These are phyloP conservation scores for Apolygus lucorum DNA, from an alignment of 1,140 invertebrate species.

Conservation along the genomic window DNA sequence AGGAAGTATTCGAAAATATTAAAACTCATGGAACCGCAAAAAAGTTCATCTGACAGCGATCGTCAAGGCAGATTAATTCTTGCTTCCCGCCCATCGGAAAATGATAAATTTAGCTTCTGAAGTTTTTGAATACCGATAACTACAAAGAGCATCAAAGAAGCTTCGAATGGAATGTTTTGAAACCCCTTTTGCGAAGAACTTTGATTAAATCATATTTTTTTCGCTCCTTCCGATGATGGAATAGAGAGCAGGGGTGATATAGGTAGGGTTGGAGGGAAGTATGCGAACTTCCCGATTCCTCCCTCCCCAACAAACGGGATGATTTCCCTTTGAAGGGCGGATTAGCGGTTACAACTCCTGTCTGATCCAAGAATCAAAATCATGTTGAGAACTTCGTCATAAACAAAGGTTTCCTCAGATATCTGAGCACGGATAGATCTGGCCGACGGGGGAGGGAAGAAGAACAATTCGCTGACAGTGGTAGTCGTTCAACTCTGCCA, in stretches of 20 bases:
- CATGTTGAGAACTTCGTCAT: too few relatives aligned
- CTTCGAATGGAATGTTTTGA: not conserved
- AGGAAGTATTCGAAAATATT: too few relatives aligned
- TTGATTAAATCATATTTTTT: not conserved
- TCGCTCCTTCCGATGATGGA: not conserved
- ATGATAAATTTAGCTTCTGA: not conserved
- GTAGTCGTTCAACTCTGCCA: too few relatives aligned
- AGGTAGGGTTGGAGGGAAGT: not conserved
- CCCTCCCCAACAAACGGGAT: not conserved
- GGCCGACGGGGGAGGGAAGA: too few relatives aligned
- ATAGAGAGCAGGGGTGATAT: not conserved
- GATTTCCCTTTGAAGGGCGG: not conserved
- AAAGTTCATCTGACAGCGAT: too few relatives aligned
- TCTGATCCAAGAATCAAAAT: too few relatives aligned
- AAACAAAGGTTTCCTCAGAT: too few relatives aligned
- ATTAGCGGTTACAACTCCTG: too few relatives aligned
- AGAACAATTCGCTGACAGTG: too few relatives aligned
- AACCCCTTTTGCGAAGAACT: not conserved
- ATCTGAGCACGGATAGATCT: too few relatives aligned
- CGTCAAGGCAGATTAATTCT: not conserved
- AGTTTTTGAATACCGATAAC: not conserved
- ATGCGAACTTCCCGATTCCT: not conserved
- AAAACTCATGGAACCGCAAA: too few relatives aligned
- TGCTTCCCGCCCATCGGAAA: not conserved
- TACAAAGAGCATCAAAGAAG: not conserved